Base-by-base conservation (phyloP, 2,888 invertebrate species). In the Ferrisia virgata region DNA sequence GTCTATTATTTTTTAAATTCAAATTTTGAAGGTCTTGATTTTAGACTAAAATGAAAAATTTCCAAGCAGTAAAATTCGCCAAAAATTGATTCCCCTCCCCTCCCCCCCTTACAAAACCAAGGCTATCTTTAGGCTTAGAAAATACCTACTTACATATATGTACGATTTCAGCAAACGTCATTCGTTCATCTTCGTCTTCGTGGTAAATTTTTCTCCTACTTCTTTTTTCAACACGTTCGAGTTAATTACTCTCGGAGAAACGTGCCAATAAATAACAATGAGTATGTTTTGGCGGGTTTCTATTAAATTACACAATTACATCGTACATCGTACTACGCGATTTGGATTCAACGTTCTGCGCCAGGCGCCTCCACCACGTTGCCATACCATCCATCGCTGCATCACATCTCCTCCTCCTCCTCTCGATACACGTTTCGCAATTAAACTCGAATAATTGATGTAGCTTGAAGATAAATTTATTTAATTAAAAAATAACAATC, bases 401-500 rank as follows among this genome's bases (percentile, higher is more conserved):
- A n/a, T n/a, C n/a, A n/a, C n/a, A n/a, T n/a, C n/a, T n/a, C n/a
- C n/a, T n/a, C n/a, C 9, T 28, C 28, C 28, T 28, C 15, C 31
- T 15, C 25, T 31, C 28, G 13, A 31, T 31, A 64, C 64, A 28
- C 25, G 28, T 64, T 64, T 64, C 11, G 72, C 36, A 76, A 76
- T 76, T 76, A 36, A 76, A 76, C 36, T 76, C 72, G 22, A 76
- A 76, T 76, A 76, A 76, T 36, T 36, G 72, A 36, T 76, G 72
- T 36, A 76, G 72, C 18, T 33, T 36, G 18, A 36, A 76, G 72
- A 76, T 76, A 36, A 76, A 76, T 76, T 76, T 36, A 36, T 76
- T 76, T 76, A 76, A 76, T 76, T 76, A 76, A 76, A 76, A 76
- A 76, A 76, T 36, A 76, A 76, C 72, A 76, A 76, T 76, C 33